These are phyloP conservation scores for Hyposmocoma kahamanoa DNA, from an alignment of 1,140 invertebrate species.

Conservation along the genomic window DNA sequence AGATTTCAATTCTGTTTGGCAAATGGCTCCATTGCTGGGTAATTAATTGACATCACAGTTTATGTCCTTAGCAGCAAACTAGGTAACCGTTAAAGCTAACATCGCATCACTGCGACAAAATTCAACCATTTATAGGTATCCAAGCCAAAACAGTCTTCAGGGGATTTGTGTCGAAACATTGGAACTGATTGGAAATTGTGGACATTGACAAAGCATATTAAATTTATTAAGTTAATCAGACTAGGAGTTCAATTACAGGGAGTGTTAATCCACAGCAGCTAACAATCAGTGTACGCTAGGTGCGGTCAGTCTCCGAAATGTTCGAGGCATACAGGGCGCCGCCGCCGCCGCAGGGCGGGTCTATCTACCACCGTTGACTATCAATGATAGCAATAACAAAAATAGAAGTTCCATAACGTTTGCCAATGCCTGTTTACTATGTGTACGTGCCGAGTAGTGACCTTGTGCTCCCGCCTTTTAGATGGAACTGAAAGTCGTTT, in stretches of 20 bases:
- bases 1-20: constrained; percentile 10
- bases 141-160: no score
- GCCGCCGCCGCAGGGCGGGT: constrained; percentile 47
- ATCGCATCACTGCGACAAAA: no score
- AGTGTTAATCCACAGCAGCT: background rate
- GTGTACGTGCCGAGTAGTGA: constrained; percentile 47
- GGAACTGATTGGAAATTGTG: no score
- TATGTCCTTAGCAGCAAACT: background rate
- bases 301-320: background rate
- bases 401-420: constrained; percentile 50
- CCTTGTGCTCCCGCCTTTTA: constrained; percentile 51
- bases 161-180: no score
- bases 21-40: constrained; percentile 5
- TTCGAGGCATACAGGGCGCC: constrained; percentile 9
- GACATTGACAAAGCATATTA: no score
- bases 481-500: constrained; percentile 58
- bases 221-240: constrained; percentile 5
- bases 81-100: no score
- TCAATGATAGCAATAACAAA: constrained; percentile 45
- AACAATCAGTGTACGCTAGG: background rate
- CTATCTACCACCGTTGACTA: constrained; percentile 35
- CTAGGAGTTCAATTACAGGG: constrained; percentile 13
- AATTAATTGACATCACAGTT: constrained; percentile 7
- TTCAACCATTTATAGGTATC: no score
- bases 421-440: constrained; percentile 55